Evolutionary conservation across 2,113 vertebrate genomes (phyloP).

Genomic region (Pachyramphus minor): DNA sequence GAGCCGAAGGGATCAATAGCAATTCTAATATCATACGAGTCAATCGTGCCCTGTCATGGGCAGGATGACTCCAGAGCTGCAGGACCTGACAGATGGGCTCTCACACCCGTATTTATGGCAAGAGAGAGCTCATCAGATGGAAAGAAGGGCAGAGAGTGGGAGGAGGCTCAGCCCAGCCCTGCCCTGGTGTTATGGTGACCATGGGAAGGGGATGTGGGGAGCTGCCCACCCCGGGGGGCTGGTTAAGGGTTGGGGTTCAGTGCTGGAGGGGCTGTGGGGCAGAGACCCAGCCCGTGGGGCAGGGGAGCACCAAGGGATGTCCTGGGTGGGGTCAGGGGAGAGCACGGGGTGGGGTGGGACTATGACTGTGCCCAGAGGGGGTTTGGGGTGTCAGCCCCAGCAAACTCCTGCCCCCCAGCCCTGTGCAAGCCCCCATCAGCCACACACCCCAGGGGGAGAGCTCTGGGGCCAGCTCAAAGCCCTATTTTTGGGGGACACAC

Average conservation of each 20-base stretch:
- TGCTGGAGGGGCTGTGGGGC: neutral
- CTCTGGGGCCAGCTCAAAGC: neutral
- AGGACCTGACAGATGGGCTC: constrained; percentile 64
- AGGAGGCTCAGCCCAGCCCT: neutral
- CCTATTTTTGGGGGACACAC: neutral
- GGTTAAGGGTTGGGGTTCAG: neutral
- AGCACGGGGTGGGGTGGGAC: neutral
- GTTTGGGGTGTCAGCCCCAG: neutral
- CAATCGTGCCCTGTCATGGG: constrained; percentile 67
- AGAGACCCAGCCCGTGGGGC: neutral
- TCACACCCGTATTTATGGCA: constrained; percentile 67
- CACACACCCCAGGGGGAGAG: neutral
- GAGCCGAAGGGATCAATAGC: constrained; percentile 68
- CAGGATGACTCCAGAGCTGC: constrained; percentile 58
- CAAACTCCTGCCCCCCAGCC: neutral
- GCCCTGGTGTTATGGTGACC: neutral
- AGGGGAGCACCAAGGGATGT: neutral
- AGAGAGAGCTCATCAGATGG: constrained; percentile 61
- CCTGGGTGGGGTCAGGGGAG: fast-evolving
- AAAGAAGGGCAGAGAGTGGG: neutral
- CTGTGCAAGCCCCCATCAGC: neutral
- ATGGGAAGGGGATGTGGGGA: neutral
- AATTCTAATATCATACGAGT: constrained; percentile 72
- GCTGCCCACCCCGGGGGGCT: neutral
- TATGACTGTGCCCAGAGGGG: fast-evolving